A percentile compares a stretch with the other conserved stretches of the same genome.
Conservation (phyloP, 2,888 invertebrate species). For the Timandra comae region DNA sequence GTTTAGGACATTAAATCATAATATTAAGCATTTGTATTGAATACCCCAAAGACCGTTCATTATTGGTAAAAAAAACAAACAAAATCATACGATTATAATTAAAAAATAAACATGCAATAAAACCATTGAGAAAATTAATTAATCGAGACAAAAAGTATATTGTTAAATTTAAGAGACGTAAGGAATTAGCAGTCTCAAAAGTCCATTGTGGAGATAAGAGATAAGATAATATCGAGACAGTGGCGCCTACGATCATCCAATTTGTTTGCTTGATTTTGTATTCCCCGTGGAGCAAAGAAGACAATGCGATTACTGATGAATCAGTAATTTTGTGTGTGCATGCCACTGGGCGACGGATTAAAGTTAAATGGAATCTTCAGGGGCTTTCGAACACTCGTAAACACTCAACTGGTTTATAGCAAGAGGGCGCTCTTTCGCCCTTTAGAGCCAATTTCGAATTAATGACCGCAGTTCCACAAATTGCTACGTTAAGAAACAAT, state of each 20-base stretch:
- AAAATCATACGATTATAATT: no score
- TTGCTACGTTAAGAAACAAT: conserved; percentile 1
- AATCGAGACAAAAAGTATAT: conserved; percentile 19
- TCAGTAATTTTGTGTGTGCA: conserved; percentile 4
- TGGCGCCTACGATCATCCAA: conserved; percentile 25
- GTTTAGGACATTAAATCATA: no score
- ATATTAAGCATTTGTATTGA: no score
- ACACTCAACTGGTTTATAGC: conserved; percentile 53
- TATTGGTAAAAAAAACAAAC: no score
- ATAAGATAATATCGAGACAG: conserved; percentile 27
- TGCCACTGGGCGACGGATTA: no score
- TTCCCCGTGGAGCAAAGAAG: conserved; percentile 1
- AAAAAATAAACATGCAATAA: no score
- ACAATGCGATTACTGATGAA: neutral
- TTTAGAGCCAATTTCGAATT: no score
- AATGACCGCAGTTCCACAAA: conserved; percentile 5
- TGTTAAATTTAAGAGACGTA: conserved; percentile 21
- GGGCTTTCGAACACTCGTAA: conserved; percentile 25
- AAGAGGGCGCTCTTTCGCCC: no score
- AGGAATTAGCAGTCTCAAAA: conserved; percentile 26
- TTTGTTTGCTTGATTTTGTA: conserved; percentile 20
- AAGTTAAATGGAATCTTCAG: no score
- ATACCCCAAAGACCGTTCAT: no score
- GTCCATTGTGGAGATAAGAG: conserved; percentile 23
- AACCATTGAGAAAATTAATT: conserved; percentile 18